Evolutionary conservation across 1,140 invertebrate species (phyloP), one percentile per base, ranked within the genome.

Genomic region (Nasonia giraulti): DNA sequence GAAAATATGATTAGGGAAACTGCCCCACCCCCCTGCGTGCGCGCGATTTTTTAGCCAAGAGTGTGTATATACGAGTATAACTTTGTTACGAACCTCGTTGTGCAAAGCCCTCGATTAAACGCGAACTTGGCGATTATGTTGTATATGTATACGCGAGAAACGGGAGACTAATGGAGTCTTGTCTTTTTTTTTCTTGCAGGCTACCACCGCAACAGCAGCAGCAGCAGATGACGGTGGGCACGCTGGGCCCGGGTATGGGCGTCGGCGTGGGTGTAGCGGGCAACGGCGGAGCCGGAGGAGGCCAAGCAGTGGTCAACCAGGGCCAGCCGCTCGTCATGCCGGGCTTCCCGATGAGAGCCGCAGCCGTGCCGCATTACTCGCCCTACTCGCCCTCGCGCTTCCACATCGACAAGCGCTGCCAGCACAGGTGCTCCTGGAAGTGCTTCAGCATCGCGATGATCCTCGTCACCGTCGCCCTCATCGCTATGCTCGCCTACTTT

Each of bases 401-500:
- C 94, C 97, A 97, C 94, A 97, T 98, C 94, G 97, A 98, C 93
- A 98, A 98, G 93, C 95, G 97, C 85, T 97, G 97, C 93, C 96
- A 97, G 90, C 96, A 98, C 90, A 95, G 97, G 86, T 99, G 97
- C 94, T 98, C 97, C 89, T 99, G 98, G 98, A 98, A 98, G 93
- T 98, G 97, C 93, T 96, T 97, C 90, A 97, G 97, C 91, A 97
- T 99, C 92, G 95, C 96, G 86, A 96, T 99, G 92, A 98, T 98
- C 90, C 95, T 98, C 88, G 93, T 98, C 88, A 96, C 96, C 90
- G 96, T 98, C 87, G 96, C 96, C 86, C 95, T 99, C 88, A 96
- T 97, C 88, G 97, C 97, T 83, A 97, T 98, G 95, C 95, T 98
- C 89, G 96, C 97, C 87, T 99, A 98, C 94, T 98, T 98, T 94